A percentile compares a stretch with the other conserved stretches of the same genome.
phyloP scores from a whole-genome alignment of 2,888 invertebrate species.

The Caenorhabditis sp. region DNA sequence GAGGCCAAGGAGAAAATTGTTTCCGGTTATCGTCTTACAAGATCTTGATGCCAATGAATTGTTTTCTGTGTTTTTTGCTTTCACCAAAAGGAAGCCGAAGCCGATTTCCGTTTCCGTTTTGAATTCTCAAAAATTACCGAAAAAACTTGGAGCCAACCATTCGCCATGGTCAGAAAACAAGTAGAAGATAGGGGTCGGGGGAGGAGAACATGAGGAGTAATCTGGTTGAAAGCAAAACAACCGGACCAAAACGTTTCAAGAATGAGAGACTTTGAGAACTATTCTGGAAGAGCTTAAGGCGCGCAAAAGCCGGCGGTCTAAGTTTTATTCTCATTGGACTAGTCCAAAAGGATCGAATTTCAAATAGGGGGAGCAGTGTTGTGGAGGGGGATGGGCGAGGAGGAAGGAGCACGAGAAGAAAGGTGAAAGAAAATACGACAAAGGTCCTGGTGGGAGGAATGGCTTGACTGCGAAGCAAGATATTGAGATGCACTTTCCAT shows the following conservation, averaged over 20 bases:
- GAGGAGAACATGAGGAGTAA: slow-evolving; percentile 12
- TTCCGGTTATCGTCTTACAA: slow-evolving; percentile 57
- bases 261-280: slow-evolving; percentile 24
- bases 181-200: neutral
- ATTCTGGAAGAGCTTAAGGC: slow-evolving; percentile 15
- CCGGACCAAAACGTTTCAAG: slow-evolving; percentile 1
- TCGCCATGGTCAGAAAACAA: neutral
- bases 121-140: slow-evolving; percentile 4
- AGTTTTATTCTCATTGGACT: slow-evolving; percentile 52
- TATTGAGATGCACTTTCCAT: slow-evolving; percentile 35
- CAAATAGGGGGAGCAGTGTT: slow-evolving; percentile 28
- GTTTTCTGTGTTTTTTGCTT: slow-evolving; percentile 19
- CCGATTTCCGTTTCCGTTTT: neutral
- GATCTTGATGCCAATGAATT: slow-evolving; percentile 46
- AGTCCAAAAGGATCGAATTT: slow-evolving; percentile 44
- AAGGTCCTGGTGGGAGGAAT: slow-evolving; percentile 12
- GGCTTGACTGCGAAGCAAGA: slow-evolving; percentile 12
- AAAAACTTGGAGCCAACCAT: neutral
- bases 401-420: neutral
- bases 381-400: slow-evolving; percentile 14
- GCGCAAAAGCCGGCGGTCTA: slow-evolving; percentile 40
- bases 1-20: slow-evolving; percentile 49
- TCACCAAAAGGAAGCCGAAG: neutral
- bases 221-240: slow-evolving; percentile 45
- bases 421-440: slow-evolving; percentile 58